A percentile compares a stretch with the other conserved stretches of the same genome.
phyloP scores from a whole-genome alignment of 2,797 vertebrate species.

The Anableps anableps region DNA sequence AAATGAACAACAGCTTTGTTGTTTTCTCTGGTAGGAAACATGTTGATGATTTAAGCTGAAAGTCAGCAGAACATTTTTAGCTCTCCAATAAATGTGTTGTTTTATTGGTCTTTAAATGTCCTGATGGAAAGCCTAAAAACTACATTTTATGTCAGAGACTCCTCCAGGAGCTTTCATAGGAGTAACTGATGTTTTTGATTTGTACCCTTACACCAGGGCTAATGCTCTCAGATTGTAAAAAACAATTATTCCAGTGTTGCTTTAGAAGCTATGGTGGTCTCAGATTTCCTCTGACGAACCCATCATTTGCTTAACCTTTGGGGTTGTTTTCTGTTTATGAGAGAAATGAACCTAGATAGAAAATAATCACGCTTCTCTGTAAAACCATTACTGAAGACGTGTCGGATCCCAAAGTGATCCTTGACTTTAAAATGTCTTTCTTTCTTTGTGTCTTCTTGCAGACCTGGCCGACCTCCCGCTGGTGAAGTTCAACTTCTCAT shows the following conservation, averaged over 20 bases:
- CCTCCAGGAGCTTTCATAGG: background rate
- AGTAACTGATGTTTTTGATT: background rate
- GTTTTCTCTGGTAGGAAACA: constrained; percentile 41
- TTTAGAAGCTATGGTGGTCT: background rate
- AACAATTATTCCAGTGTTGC: background rate
- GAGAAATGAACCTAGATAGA: background rate
- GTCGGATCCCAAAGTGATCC: background rate
- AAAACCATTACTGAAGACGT: background rate
- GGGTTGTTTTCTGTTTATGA: background rate
- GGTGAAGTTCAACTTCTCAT: constrained; percentile 96
- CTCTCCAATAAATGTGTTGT: background rate
- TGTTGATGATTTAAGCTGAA: background rate
- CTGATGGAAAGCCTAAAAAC: background rate
- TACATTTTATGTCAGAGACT: background rate
- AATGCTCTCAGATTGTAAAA: background rate
- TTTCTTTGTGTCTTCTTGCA: constrained; percentile 62
- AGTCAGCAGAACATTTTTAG: background rate
- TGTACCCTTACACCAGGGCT: background rate
- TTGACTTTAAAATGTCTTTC: background rate
- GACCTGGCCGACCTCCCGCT: constrained; percentile 92
- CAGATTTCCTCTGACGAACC: background rate
- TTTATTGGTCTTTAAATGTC: background rate
- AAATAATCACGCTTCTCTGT: background rate
- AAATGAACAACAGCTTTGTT: constrained; percentile 36
- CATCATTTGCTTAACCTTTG: background rate